Evolutionary conservation across 2,113 vertebrate species (phyloP).

Genomic region (Macquaria australasica): DNA sequence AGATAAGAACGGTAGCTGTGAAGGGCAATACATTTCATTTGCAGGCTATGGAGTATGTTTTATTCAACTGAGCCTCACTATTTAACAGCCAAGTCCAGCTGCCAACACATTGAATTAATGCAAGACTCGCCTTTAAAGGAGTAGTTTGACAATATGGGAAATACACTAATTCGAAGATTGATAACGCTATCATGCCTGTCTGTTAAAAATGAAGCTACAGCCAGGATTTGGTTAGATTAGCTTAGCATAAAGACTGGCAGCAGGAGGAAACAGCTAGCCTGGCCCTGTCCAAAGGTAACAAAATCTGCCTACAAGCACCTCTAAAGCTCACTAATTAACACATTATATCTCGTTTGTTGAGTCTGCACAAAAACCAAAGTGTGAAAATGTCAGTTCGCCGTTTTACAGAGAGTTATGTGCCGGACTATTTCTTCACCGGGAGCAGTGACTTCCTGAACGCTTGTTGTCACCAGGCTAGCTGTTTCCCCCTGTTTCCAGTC

Average conservation of each 20-base stretch:
- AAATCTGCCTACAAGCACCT: too few species aligned
- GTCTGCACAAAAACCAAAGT: not conserved
- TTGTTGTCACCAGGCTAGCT: not conserved
- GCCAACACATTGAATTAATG: not conserved
- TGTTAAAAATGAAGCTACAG: not conserved
- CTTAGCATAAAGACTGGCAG: not conserved
- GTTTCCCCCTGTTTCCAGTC: not conserved
- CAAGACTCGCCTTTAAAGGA: not conserved
- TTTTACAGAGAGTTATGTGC: not conserved
- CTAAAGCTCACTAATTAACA: not conserved
- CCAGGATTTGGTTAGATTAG: not conserved
- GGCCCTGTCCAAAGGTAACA: not conserved
- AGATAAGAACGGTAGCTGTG: conserved; percentile 37
- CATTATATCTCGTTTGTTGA: not conserved
- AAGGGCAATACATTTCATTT: conserved; percentile 41
- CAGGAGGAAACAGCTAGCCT: not conserved
- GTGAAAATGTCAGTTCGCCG: not conserved
- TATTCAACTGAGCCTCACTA: conserved; percentile 3
- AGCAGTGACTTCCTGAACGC: not conserved
- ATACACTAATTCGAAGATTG: not conserved
- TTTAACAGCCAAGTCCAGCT: not conserved
- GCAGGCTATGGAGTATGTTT: conserved; percentile 14
- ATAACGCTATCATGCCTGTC: not conserved
- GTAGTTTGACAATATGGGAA: not conserved
- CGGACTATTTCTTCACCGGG: not conserved